Conservation (phyloP, 2,888 invertebrate species). For the Chalcis sispes region DNA sequence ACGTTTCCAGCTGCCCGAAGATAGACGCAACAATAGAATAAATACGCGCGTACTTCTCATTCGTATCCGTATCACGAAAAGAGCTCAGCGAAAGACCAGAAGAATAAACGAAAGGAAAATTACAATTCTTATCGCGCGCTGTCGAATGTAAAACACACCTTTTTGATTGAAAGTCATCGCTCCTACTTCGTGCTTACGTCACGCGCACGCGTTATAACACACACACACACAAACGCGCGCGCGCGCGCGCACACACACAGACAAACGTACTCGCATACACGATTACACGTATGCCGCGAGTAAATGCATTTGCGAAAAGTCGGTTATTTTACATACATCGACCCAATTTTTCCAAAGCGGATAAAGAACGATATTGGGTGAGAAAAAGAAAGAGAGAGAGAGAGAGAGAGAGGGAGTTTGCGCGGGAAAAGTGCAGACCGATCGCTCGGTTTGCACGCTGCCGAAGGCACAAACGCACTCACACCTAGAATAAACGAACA, state of each 20-base stretch:
- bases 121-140: slow-evolving; percentile 14
- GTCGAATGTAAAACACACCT: slow-evolving; percentile 17
- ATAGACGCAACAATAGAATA: too few relatives aligned
- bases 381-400: slow-evolving; percentile 1
- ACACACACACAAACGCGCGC: background rate
- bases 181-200: slow-evolving; percentile 30
- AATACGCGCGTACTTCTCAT: background rate
- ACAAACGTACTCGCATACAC: too few relatives aligned
- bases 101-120: slow-evolving; percentile 23
- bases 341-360: slow-evolving; percentile 39
- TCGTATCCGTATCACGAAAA: background rate
- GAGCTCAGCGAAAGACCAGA: background rate
- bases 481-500: background rate
- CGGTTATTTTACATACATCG: slow-evolving; percentile 50
- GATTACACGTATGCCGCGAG: too few relatives aligned
- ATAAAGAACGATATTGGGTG: background rate
- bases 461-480: slow-evolving; percentile 22
- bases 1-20: too few relatives aligned
- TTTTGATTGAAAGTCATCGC: slow-evolving; percentile 48
- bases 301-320: slow-evolving; percentile 44
- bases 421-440: slow-evolving; percentile 42
- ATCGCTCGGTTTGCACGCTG: background rate
- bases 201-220: slow-evolving; percentile 7
- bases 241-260: too few relatives aligned
- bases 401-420: background rate